Evolutionary conservation across 2,113 vertebrate genomes (phyloP), one percentile per base, ranked within the genome.

Genomic region (Centropus unirufus): DNA sequence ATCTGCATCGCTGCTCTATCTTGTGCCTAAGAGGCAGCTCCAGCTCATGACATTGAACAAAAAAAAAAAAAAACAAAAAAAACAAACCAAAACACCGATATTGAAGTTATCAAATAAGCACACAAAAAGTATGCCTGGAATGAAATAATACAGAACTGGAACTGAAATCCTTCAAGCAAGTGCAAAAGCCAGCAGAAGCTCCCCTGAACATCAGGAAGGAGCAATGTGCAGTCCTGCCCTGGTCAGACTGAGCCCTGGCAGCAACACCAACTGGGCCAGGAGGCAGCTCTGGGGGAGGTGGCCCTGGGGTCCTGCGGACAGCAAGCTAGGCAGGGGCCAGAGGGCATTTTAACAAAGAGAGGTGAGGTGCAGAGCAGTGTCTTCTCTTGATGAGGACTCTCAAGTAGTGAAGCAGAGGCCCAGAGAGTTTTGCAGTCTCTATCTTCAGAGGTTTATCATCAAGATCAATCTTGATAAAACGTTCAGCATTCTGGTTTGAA

Each of bases 301-400:
- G 40, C 15, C 19, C 42, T 2, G 12, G 23, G 15, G 15, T 66
- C n/a, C 24, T 24, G 32, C 1, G 11, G 24, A 67, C 34, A 44
- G 24, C 1, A 0, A 57, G 14, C 7, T 5, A 30, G 75, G 46
- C 34, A 6, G 3, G 1, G 14, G 12, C 14, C 19, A 64, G 9
- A 27, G 3, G 3, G 19, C 3, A 1, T 0, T 59, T 12, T 59
- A 81, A 63, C 3, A 34, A 40, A 44, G 46, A 47, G 46, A 47
- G 46, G 46, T 47, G 46, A 46, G 14, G 29, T 7, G 34, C 44
- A 69, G 22, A 2, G 2, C 6, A 7, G 20, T 32, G 22, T 5
- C 10, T 19, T 29, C 22, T 83, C 52, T 12, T 2, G 3, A 57
- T 9, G 9, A 90, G 22, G 29, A 57, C 40, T 57, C 47, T 34